Evolutionary conservation across 2,888 invertebrate genomes (phyloP).

Genomic region (Priocnemis perturbator): DNA sequence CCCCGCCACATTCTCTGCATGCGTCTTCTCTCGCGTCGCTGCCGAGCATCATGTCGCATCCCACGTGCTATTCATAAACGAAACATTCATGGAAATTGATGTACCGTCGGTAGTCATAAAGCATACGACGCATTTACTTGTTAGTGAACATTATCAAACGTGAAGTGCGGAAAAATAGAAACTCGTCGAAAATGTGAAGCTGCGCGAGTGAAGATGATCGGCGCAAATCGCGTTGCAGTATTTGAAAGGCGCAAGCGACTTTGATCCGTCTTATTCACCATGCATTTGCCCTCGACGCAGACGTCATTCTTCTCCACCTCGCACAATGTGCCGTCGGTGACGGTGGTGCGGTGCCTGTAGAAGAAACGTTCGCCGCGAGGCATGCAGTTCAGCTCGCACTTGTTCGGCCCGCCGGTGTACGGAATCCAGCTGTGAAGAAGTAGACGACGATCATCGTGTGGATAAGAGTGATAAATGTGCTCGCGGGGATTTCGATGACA

Average conservation of each 20-base stretch:
- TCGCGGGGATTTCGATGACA: no score
- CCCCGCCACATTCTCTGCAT: slow-evolving; percentile 94
- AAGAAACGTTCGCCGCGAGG: slow-evolving; percentile 94
- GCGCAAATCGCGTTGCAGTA: no score
- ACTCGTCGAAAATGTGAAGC: no score
- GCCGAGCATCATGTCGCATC: slow-evolving; percentile 96
- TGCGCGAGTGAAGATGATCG: no score
- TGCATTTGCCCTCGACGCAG: slow-evolving; percentile 95
- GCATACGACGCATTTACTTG: no score
- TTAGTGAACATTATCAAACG: no score
- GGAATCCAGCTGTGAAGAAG: slow-evolving; percentile 85
- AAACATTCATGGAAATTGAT: background rate
- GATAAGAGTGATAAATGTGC: no score
- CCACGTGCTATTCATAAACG: slow-evolving; percentile 84
- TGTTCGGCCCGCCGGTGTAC: slow-evolving; percentile 90
- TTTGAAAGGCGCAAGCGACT: background rate
- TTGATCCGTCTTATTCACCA: slow-evolving; percentile 79
- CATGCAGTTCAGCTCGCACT: slow-evolving; percentile 97
- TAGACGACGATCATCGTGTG: no score
- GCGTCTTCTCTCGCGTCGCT: slow-evolving; percentile 91
- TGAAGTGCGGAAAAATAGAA: no score
- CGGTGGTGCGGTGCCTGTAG: slow-evolving; percentile 87
- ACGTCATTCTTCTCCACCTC: slow-evolving; percentile 90
- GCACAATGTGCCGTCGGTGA: slow-evolving; percentile 91
- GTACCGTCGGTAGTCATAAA: background rate